Evolutionary conservation across 1,140 invertebrate genomes (phyloP), one percentile per base, ranked within the genome.

Genomic region (Drosophila kepulauana): DNA sequence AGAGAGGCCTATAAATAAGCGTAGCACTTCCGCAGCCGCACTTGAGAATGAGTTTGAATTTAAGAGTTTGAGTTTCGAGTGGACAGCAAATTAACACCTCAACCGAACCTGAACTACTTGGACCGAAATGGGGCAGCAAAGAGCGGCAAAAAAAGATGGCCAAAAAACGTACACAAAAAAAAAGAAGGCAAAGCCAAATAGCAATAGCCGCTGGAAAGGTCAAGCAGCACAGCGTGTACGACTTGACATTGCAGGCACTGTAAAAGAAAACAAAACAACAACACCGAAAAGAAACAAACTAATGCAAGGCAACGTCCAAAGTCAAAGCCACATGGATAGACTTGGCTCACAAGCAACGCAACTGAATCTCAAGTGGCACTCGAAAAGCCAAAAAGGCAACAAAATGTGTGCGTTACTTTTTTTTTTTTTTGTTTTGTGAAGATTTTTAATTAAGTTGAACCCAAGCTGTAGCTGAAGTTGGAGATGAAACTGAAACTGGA

Each of bases 61-160:
- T 10, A 25, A 25, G 35, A 38, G 30, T 65, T 80, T 11, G 38
- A 41, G 41, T 13, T 25, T 80, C 48, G 35, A 74, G 30, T 68
- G 28, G 54, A 30, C 52, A 28, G 45, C 54, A 81, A 84, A 88
- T 85, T 89, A 84, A 89, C 85, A 89, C 85, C 85, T 88, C 76
- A 78, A 79, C 69, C 71, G 51, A 68, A 78, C 11, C 11, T 43
- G 15, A 75, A 64, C 45, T 63, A 67, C 70, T 64, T 67, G 48
- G 20, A 15, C 33, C 15, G 51, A 64, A 52, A 41, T 28, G 16
- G n/a, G 11, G 3, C 35, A 38, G 35, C 35, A 10, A 38, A 38
- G 10, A 38, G 10, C 7, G 11, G 7, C 7, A 33, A 20, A 25
- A 49, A 38, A 20, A 59, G 20, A 11, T 48, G 15, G 48, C 13